Conservation (phyloP, 2,113 vertebrate genomes). For the Sturnira hondurensis region DNA sequence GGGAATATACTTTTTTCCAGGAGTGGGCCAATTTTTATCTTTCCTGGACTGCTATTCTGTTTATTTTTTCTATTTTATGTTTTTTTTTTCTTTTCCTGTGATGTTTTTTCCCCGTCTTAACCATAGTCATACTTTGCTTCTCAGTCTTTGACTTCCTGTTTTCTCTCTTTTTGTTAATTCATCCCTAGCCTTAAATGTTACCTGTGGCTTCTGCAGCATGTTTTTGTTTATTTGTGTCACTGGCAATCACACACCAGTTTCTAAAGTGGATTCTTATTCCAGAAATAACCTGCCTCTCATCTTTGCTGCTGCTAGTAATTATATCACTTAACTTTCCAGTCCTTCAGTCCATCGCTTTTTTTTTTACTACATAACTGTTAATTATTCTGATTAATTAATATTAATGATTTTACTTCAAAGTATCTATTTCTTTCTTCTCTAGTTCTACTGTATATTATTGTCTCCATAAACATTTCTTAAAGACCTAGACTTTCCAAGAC, state of each 20-base stretch:
- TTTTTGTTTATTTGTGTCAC: not conserved
- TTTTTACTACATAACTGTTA: not conserved
- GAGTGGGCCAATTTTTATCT: not conserved
- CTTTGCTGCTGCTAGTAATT: not conserved
- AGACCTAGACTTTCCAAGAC: not conserved
- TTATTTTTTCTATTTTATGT: not conserved
- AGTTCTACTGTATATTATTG: not conserved
- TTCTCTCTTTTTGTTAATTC: not conserved
- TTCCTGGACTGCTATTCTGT: not conserved
- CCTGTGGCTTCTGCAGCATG: not conserved
- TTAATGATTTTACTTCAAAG: not conserved
- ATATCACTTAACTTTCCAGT: not conserved
- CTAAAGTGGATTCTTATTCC: not conserved
- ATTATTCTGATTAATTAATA: not conserved
- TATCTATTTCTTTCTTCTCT: not conserved
- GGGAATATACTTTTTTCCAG: not conserved
- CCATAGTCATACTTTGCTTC: not conserved
- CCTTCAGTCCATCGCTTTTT: not conserved
- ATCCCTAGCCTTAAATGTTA: not conserved
- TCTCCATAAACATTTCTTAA: not conserved
- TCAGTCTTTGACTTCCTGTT: not conserved
- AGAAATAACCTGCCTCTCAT: not conserved
- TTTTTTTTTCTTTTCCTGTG: not conserved
- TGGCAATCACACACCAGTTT: not conserved
- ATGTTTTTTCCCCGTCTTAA: not conserved